phyloP scores from a whole-genome alignment of 2,888 invertebrate genomes.

The Sinotaia quadrata region DNA sequence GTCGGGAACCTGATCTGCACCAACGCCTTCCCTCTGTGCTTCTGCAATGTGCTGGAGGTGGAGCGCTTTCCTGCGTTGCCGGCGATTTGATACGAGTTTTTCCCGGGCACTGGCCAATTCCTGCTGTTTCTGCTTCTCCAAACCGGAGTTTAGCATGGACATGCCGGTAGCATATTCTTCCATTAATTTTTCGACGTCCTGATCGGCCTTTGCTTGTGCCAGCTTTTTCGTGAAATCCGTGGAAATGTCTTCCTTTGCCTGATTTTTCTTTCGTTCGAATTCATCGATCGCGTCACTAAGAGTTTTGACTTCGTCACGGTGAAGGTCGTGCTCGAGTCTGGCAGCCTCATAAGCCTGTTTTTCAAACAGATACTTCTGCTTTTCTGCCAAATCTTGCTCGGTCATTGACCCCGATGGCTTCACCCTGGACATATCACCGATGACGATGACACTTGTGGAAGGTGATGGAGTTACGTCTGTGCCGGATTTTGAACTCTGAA shows the following conservation, averaged over 20 bases:
- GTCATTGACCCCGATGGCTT: slow-evolving; percentile 30
- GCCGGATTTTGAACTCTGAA: slow-evolving; percentile 16
- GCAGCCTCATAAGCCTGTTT: slow-evolving; percentile 69
- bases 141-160: slow-evolving; percentile 59
- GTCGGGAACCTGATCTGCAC: slow-evolving; percentile 61
- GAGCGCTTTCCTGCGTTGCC: slow-evolving; percentile 63
- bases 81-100: slow-evolving; percentile 58
- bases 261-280: slow-evolving; percentile 59
- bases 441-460: slow-evolving; percentile 27
- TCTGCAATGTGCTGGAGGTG: slow-evolving; percentile 62
- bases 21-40: slow-evolving; percentile 59
- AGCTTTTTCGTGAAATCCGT: slow-evolving; percentile 24
- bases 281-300: slow-evolving; percentile 62
- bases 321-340: slow-evolving; percentile 64
- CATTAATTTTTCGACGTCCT: slow-evolving; percentile 63
- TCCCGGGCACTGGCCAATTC: slow-evolving; percentile 57
- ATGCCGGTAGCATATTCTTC: slow-evolving; percentile 61
- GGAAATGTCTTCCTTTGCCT: slow-evolving; percentile 41
- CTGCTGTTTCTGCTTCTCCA: slow-evolving; percentile 66
- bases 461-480: background rate
- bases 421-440: slow-evolving; percentile 36
- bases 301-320: slow-evolving; percentile 55
- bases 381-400: slow-evolving; percentile 46
- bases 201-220: slow-evolving; percentile 44
- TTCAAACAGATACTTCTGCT: slow-evolving; percentile 60